A percentile compares a stretch with the other conserved stretches of the same genome.
These are phyloP conservation scores for Branchinecta lindahli DNA, from an alignment of 1,140 invertebrate genomes.

Conservation along the genomic window DNA sequence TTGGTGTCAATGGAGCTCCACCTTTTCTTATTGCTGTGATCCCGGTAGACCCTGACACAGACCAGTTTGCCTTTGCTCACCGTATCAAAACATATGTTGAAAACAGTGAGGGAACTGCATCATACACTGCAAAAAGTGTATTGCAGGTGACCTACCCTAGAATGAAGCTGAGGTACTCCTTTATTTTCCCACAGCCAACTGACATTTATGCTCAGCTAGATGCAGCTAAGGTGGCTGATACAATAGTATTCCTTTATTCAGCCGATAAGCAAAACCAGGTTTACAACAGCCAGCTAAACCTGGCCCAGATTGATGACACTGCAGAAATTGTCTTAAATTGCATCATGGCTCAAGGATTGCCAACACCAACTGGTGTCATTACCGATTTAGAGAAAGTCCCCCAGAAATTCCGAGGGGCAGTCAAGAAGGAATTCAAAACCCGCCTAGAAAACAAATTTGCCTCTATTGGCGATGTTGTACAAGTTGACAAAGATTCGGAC, in stretches of 20 bases:
- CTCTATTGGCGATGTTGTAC: slow-evolving; percentile 62
- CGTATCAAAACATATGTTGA: slow-evolving; percentile 46
- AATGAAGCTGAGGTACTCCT: slow-evolving; percentile 69
- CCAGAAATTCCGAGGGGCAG: slow-evolving; percentile 50
- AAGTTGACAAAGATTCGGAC: slow-evolving; percentile 56
- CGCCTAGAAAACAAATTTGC: slow-evolving; percentile 51
- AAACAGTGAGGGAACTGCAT: slow-evolving; percentile 43
- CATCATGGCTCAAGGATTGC: slow-evolving; percentile 63
- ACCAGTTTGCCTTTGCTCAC: slow-evolving; percentile 42
- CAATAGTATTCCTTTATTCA: slow-evolving; percentile 55
- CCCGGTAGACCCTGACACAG: slow-evolving; percentile 49
- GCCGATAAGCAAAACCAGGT: slow-evolving; percentile 20
- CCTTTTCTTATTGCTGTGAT: slow-evolving; percentile 63
- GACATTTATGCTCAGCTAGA: slow-evolving; percentile 63
- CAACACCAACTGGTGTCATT: slow-evolving; percentile 56
- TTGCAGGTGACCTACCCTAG: slow-evolving; percentile 59
- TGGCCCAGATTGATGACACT: slow-evolving; percentile 45
- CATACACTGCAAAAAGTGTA: slow-evolving; percentile 42
- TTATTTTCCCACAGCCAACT: slow-evolving; percentile 48
- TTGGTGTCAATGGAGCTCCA: slow-evolving; percentile 41
- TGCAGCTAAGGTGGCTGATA: slow-evolving; percentile 66
- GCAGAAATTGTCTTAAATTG: slow-evolving; percentile 55
- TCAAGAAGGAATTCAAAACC: slow-evolving; percentile 58
- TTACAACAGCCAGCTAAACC: slow-evolving; percentile 9
- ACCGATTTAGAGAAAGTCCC: slow-evolving; percentile 54